A percentile compares a stretch with the other conserved stretches of the same genome.
Conservation (phyloP, 37 sponge, comb jelly and placozoan genomes). For the Oscarella lobularis region DNA sequence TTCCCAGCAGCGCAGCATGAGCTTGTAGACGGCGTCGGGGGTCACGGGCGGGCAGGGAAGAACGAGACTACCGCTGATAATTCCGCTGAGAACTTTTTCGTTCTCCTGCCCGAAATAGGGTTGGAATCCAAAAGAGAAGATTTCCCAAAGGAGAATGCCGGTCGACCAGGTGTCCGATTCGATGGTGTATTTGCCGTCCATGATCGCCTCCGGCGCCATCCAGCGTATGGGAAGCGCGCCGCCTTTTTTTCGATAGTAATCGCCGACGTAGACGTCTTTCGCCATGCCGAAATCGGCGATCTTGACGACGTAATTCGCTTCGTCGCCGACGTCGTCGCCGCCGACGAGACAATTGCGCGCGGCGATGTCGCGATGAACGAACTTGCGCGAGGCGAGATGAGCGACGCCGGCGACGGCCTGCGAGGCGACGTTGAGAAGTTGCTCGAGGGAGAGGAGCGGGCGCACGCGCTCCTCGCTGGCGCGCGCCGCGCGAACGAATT, state of each 20-base stretch:
- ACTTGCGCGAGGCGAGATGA: not conserved
- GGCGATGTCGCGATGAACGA: constrained; percentile 1
- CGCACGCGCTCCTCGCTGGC: not conserved
- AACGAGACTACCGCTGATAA: not conserved
- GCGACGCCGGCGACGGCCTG: not conserved
- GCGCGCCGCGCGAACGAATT: not conserved
- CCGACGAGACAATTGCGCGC: not conserved
- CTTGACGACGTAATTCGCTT: not conserved
- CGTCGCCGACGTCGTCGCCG: not conserved
- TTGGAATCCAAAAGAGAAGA: not conserved
- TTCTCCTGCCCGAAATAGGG: not conserved
- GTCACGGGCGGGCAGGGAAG: not conserved
- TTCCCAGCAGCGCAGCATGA: not conserved
- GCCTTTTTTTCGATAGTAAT: not conserved
- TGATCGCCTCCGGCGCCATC: constrained; percentile 1
- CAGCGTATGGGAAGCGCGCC: not conserved
- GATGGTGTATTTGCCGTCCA: not conserved
- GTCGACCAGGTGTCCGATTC: not conserved
- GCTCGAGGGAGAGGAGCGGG: not conserved
- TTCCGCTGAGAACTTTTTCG: not conserved
- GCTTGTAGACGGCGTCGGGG: not conserved
- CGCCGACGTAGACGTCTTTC: not conserved
- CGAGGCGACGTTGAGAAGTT: not conserved
- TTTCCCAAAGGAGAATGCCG: not conserved
- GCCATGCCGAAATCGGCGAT: not conserved